phyloP scores from a whole-genome alignment of 2,113 vertebrate genomes.

The Oryzias curvinotus region DNA sequence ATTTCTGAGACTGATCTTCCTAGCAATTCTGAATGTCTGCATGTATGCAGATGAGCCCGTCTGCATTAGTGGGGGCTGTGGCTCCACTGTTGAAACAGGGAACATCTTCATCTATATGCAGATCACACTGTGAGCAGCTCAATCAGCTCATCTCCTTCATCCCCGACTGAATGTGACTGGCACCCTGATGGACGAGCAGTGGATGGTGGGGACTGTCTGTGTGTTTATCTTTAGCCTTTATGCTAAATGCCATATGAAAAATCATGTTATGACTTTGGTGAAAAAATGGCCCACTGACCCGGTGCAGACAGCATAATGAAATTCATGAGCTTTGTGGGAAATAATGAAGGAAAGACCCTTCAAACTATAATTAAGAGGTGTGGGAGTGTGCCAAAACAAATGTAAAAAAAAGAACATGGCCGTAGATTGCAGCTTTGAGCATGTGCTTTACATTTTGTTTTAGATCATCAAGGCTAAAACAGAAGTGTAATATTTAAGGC shows the following conservation, averaged over 20 bases:
- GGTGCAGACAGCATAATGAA: conserved; percentile 33
- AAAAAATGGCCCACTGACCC: conserved; percentile 59
- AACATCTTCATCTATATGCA: conserved; percentile 74
- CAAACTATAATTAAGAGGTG: conserved; percentile 8
- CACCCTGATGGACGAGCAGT: conserved; percentile 57
- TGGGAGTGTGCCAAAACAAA: not conserved
- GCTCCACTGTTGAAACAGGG: conserved; percentile 27
- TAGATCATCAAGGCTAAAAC: too few relatives aligned
- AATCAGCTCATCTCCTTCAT: conserved; percentile 58
- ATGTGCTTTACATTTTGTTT: too few relatives aligned
- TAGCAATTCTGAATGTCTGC: conserved; percentile 30
- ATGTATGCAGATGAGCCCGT: not conserved
- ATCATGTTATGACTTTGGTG: conserved; percentile 68
- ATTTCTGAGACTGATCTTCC: conserved; percentile 23
- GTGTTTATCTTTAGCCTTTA: conserved; percentile 4
- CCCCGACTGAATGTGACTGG: conserved; percentile 71
- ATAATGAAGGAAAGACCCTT: conserved; percentile 35
- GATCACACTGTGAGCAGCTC: conserved; percentile 62
- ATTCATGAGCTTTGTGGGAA: conserved; percentile 23
- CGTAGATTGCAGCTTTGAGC: too few relatives aligned
- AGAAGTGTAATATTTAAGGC: too few relatives aligned
- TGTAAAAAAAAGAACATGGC: too few relatives aligned
- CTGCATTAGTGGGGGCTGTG: conserved; percentile 31
- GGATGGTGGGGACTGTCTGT: not conserved
- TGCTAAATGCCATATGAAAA: conserved; percentile 69